A percentile compares a stretch with the other conserved stretches of the same genome.
Conservation (phyloP, 2,797 vertebrate species). For the Neostethus bicornis region DNA sequence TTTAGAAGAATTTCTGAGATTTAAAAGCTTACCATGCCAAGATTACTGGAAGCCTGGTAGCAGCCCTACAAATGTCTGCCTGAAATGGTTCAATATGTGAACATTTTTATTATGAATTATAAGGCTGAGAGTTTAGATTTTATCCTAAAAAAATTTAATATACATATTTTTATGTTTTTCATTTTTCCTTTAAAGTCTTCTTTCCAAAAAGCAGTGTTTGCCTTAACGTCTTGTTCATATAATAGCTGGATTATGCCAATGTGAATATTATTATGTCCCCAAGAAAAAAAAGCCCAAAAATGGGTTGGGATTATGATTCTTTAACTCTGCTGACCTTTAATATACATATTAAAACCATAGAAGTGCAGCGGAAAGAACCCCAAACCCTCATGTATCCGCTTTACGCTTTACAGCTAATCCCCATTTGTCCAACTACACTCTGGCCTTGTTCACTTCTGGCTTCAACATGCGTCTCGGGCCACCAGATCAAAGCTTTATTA, state of each 20-base stretch:
- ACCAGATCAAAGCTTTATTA: conserved; percentile 6
- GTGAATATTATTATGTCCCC: too few species aligned
- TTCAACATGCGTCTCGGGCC: conserved; percentile 6
- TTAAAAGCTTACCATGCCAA: neutral
- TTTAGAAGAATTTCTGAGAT: conserved; percentile 6
- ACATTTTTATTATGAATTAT: neutral
- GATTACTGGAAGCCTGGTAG: neutral
- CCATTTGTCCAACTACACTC: neutral
- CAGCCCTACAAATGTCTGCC: neutral
- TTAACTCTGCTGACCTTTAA: neutral
- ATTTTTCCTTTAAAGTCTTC: too few species aligned
- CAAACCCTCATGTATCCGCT: conserved; percentile 1
- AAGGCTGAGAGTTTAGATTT: too few species aligned
- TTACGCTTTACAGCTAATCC: conserved; percentile 4
- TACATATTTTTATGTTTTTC: too few species aligned
- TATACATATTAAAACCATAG: neutral
- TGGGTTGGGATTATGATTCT: conserved; percentile 1
- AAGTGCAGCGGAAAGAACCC: conserved; percentile 12
- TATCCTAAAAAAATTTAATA: too few species aligned
- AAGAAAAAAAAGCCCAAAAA: neutral
- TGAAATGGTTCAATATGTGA: too few species aligned
- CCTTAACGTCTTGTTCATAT: too few species aligned
- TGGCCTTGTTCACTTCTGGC: conserved; percentile 10
- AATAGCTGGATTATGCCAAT: too few species aligned
- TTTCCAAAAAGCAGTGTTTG: too few species aligned